Conservation (phyloP, 2,797 vertebrate species). For the Chloroceryle amazona region DNA sequence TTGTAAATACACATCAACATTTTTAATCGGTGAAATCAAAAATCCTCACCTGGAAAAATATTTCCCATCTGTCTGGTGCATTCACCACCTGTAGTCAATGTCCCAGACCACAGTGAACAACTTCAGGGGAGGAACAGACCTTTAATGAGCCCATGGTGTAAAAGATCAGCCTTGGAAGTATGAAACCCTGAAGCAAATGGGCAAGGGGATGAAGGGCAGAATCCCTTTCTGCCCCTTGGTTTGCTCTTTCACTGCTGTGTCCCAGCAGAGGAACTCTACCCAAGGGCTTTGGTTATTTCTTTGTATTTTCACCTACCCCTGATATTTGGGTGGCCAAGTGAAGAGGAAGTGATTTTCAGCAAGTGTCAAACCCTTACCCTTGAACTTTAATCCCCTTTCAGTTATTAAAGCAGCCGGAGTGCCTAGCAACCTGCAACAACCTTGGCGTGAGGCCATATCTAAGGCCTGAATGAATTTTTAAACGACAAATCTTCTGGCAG, state of each 20-base stretch:
- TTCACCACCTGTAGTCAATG: fast-evolving
- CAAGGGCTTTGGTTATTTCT: neutral
- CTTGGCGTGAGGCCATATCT: neutral
- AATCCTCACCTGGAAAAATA: neutral
- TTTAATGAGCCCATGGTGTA: neutral
- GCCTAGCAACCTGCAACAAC: neutral
- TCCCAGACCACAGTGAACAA: neutral
- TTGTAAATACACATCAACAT: neutral
- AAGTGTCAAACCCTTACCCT: neutral
- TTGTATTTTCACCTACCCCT: neutral
- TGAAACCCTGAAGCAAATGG: fast-evolving
- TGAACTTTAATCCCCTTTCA: neutral
- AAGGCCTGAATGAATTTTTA: neutral
- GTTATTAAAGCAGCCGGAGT: neutral
- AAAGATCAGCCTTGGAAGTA: neutral
- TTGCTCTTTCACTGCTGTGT: neutral
- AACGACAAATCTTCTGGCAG: neutral
- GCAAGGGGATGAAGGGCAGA: neutral
- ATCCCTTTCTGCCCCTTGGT: neutral
- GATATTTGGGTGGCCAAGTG: neutral
- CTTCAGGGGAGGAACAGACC: neutral
- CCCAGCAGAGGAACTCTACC: neutral
- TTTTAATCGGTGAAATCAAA: neutral
- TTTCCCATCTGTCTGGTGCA: neutral
- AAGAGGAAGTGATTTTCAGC: neutral